Base-by-base conservation (phyloP, 1,140 invertebrate species). In the Euwallacea fornicatus region DNA sequence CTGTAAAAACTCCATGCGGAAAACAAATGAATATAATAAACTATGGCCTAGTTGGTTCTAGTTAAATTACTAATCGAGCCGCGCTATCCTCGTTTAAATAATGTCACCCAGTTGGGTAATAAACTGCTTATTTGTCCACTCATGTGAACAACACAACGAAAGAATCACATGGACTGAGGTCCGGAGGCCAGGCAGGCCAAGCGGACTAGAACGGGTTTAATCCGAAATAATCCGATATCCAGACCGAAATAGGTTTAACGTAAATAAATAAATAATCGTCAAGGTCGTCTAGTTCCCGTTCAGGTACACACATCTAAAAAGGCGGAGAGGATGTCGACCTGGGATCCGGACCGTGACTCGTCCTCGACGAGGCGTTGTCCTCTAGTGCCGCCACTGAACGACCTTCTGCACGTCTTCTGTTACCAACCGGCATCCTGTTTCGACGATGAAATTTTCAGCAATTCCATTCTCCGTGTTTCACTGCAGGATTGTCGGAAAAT, bases 331-430 rank as follows among this genome's bases (percentile, higher is more conserved):
- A 9, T 60, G 13, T 60, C 43, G 55, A 67, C 54, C 65, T 53
- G 66, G 66, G 66, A 16, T 56, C 55, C 55, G 13, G 66, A 61
- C 66, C 55, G 21, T 68, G 63, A 54, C 63, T 65, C 66, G 66
- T 68, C 66, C 66, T 68, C 66, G 66, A 68, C 55, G 56, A 56
- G 66, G 55, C 66, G 66, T 68, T 68, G 66, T 68, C 66, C 66
- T 61, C 66, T 59, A 46, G 41, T 59, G 53, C 53, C 41, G 64
- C 64, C 50, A 43, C 46, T 41, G 66, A 68, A 68, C 66, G 66
- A 68, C 66, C 66, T 68, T 68, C 66, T 47, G 56, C 43, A 15
- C 13, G 43, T 68, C 66, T 61, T 61, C 59, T 41, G 59, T 61
- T 61, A 21, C 33, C 15, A 61, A 61, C 16, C 59, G 59, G 13